A percentile compares a stretch with the other conserved stretches of the same genome.
phyloP scores from a whole-genome alignment of 2,888 invertebrate genomes.

The Melinaea menophilus region DNA sequence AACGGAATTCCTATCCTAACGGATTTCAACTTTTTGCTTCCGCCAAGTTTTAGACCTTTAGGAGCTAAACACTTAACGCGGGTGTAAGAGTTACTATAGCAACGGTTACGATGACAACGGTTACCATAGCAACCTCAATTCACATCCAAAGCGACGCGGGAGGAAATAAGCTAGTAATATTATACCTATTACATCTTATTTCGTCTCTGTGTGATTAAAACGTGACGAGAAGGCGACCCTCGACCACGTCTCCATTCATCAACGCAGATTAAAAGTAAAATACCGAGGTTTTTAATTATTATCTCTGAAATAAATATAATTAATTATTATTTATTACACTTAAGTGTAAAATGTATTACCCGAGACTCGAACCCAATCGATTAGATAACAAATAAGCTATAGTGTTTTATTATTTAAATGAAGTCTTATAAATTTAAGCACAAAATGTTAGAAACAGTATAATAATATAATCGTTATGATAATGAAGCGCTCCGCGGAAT shows the following conservation, averaged over 20 bases:
- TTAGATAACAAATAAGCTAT: too few relatives aligned
- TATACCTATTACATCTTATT: slow-evolving; percentile 31
- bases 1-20: too few relatives aligned
- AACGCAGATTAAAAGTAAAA: slow-evolving; percentile 68
- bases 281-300: slow-evolving; percentile 41
- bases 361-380: too few relatives aligned
- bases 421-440: slow-evolving; percentile 2
- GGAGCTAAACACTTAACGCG: too few relatives aligned
- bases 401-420: not conserved
- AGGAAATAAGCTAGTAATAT: too few relatives aligned
- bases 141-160: too few relatives aligned
- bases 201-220: slow-evolving; percentile 50
- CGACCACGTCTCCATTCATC: slow-evolving; percentile 68
- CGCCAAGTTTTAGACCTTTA: too few relatives aligned
- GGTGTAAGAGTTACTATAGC: too few relatives aligned
- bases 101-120: too few relatives aligned
- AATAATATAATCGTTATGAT: slow-evolving; percentile 48
- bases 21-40: too few relatives aligned
- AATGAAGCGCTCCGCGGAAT: slow-evolving; percentile 37
- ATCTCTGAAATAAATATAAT: slow-evolving; percentile 25
- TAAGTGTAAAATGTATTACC: too few relatives aligned
- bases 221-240: slow-evolving; percentile 56
- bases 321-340: not conserved
- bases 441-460: slow-evolving; percentile 25
- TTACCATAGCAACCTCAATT: too few relatives aligned